Conservation (phyloP, 2,888 invertebrate species). For the Oxycera nigricornis region DNA sequence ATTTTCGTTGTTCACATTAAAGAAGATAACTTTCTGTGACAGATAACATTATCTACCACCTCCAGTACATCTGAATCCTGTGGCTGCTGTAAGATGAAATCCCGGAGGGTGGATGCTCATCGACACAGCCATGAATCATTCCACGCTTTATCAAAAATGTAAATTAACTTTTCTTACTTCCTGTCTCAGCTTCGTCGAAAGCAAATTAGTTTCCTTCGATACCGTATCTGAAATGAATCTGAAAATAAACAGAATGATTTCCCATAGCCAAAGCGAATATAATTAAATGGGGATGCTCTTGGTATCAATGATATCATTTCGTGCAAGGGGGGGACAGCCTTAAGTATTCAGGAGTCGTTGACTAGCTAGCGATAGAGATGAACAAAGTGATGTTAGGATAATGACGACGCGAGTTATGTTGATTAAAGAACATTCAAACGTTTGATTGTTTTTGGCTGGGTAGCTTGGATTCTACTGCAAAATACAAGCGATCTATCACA, state of each 20-base stretch:
- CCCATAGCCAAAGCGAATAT: neutral
- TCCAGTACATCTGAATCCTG: too few relatives aligned
- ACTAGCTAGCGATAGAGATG: too few relatives aligned
- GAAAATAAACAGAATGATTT: neutral
- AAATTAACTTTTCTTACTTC: neutral
- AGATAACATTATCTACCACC: too few relatives aligned
- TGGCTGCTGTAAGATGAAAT: too few relatives aligned
- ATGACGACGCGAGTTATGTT: neutral
- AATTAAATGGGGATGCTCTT: constrained; percentile 2
- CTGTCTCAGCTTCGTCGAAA: neutral
- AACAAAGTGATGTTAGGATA: neutral
- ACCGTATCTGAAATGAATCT: neutral
- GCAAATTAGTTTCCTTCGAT: neutral
- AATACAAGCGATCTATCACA: neutral
- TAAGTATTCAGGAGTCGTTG: too few relatives aligned
- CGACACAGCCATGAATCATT: too few relatives aligned
- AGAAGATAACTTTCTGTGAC: too few relatives aligned
- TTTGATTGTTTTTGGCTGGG: neutral
- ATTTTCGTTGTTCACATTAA: too few relatives aligned
- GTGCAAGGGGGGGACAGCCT: too few relatives aligned
- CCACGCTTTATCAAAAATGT: neutral
- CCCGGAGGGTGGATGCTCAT: too few relatives aligned
- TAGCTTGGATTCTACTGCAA: neutral
- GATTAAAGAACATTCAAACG: neutral
- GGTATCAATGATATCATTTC: too few relatives aligned